A percentile compares a stretch with the other conserved stretches of the same genome.
These are phyloP conservation scores for Streptopelia turtur DNA, from an alignment of 2,797 vertebrate genomes.

Conservation along the genomic window DNA sequence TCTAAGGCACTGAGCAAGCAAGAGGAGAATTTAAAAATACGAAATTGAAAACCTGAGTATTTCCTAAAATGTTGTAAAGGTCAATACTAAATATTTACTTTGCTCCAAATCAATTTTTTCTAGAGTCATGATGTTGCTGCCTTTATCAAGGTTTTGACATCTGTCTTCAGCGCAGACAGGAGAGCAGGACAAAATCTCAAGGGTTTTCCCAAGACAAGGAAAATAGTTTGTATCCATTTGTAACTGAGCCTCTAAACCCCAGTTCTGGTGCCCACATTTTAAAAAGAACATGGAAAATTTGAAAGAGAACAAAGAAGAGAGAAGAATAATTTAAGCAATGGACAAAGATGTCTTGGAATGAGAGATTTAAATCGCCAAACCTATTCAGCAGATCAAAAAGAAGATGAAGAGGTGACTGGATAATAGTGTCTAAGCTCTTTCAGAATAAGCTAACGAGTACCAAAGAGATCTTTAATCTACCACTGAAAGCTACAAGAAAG, in stretches of 20 bases:
- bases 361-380: slow-evolving; percentile 7
- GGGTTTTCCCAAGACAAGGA: neutral
- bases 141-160: neutral
- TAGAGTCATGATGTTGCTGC: neutral
- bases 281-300: neutral
- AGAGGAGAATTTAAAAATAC: neutral
- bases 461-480: slow-evolving; percentile 17
- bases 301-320: neutral
- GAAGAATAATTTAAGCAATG: neutral
- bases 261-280: neutral
- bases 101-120: neutral
- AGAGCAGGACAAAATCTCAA: neutral
- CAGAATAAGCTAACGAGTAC: neutral
- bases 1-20: neutral
- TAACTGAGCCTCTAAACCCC: neutral
- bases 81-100: neutral
- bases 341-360: neutral
- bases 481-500: neutral
- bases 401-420: neutral
- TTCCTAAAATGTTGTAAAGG: neutral
- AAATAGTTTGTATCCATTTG: neutral
- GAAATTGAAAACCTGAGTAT: neutral
- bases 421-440: neutral
- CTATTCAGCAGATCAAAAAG: neutral
- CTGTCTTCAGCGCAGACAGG: neutral